Percentiles rank a stretch among this genome's conserved stretches.
Evolutionary conservation across 2,113 vertebrate genomes (phyloP).

Genomic region (Rhombomys opimus): DNA sequence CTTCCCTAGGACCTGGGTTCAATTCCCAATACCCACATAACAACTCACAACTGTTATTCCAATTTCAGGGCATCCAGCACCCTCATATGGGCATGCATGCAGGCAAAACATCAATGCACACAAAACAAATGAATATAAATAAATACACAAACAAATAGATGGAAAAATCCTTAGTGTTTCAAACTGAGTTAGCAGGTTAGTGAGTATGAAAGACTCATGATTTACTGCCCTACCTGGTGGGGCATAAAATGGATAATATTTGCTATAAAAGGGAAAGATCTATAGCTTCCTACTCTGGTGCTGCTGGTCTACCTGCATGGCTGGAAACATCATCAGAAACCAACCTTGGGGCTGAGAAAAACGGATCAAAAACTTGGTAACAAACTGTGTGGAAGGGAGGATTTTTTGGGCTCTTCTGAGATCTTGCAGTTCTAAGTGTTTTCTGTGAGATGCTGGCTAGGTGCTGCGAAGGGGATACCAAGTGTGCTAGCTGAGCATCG

Average conservation of each 20-base stretch:
- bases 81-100: too few species aligned
- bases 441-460: background rate
- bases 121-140: too few species aligned
- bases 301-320: background rate
- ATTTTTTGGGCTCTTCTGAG: background rate
- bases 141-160: too few species aligned
- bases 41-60: too few species aligned
- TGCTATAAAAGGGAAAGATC: background rate
- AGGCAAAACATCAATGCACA: too few species aligned
- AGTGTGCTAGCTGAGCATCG: fast-evolving
- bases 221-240: slow-evolving; percentile 18
- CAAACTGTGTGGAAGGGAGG: background rate
- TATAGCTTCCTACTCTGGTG: background rate
- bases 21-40: too few species aligned
- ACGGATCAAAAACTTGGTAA: background rate
- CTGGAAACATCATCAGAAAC: background rate
- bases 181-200: slow-evolving; percentile 44
- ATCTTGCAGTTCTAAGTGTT: background rate
- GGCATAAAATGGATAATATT: slow-evolving; percentile 6
- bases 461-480: background rate
- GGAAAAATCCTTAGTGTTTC: background rate
- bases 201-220: background rate
- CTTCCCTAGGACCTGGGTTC: too few species aligned
- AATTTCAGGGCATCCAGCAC: too few species aligned
- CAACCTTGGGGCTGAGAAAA: background rate